These are phyloP conservation scores for Cinclus mexicanus DNA, from an alignment of 2,113 vertebrate genomes.

Conservation along the genomic window DNA sequence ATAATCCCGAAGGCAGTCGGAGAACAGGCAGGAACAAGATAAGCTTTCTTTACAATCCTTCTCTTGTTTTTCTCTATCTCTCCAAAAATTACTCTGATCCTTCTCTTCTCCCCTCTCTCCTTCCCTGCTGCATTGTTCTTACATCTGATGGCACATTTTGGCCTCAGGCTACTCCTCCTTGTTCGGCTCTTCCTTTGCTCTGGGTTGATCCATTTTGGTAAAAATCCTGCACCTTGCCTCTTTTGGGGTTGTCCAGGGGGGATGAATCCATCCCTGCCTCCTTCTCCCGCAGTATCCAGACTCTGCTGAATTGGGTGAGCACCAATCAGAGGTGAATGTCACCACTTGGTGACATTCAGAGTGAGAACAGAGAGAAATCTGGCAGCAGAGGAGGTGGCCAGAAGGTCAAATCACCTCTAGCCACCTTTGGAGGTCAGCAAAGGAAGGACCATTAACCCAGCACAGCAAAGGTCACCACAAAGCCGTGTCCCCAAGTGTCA, in stretches of 20 bases:
- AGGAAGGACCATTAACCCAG: neutral
- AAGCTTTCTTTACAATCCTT: conserved; percentile 50
- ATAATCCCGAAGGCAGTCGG: conserved; percentile 46
- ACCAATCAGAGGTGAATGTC: accelerated
- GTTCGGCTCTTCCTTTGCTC: neutral
- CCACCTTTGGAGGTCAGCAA: neutral
- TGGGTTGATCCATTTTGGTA: neutral
- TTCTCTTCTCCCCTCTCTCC: neutral
- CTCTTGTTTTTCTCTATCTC: conserved; percentile 41
- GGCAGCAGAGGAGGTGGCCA: neutral
- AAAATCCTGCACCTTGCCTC: neutral
- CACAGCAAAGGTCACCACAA: neutral
- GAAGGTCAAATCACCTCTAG: neutral
- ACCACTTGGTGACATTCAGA: neutral
- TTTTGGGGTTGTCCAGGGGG: neutral
- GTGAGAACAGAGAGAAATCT: neutral
- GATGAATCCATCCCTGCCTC: neutral
- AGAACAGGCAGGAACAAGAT: conserved; percentile 61
- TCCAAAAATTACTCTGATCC: conserved; percentile 7
- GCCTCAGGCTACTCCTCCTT: neutral
- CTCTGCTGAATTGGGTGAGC: neutral
- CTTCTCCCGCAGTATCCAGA: accelerated
- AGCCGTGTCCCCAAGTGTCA: neutral
- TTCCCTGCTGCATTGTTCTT: neutral
- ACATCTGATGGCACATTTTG: neutral